Conservation (phyloP, 2,888 invertebrate species). For the Cistogaster globosa region DNA sequence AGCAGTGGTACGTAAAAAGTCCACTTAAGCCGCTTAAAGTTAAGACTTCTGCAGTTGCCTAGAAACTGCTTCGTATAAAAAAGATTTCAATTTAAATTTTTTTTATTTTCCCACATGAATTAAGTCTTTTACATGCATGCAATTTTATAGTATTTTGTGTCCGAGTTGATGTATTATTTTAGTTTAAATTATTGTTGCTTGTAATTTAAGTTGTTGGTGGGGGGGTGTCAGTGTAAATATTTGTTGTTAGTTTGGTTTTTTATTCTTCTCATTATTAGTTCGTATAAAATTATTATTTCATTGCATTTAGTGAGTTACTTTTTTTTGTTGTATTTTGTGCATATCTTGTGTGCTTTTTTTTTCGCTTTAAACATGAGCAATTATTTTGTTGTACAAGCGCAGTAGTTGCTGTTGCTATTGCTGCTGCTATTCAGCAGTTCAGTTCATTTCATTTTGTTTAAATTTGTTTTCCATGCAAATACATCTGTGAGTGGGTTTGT, state of each 20-base stretch:
- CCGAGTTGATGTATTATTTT: slow-evolving; percentile 44
- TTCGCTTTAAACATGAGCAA: slow-evolving; percentile 52
- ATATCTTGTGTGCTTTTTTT: slow-evolving; percentile 4
- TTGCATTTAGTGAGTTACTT: slow-evolving; percentile 53
- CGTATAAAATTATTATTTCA: slow-evolving; percentile 59
- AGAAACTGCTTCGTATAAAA: no score
- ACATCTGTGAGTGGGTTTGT: slow-evolving; percentile 8
- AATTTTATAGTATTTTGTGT: slow-evolving; percentile 22
- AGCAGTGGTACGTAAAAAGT: no score
- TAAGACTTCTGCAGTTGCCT: no score
- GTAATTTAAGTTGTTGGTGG: slow-evolving; percentile 38
- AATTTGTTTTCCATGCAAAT: slow-evolving; percentile 52
- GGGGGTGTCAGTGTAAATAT: slow-evolving; percentile 42
- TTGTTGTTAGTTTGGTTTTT: slow-evolving; percentile 31
- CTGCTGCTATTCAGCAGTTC: slow-evolving; percentile 40
- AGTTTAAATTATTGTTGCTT: slow-evolving; percentile 43
- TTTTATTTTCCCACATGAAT: neutral
- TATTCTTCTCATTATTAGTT: slow-evolving; percentile 60
- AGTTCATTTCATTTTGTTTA: slow-evolving; percentile 65
- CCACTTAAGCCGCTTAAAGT: no score
- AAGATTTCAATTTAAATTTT: no score
- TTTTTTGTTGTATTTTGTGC: slow-evolving; percentile 12
- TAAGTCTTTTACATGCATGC: neutral
- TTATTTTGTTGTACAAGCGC: slow-evolving; percentile 58
- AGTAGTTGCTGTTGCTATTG: slow-evolving; percentile 24